These are phyloP conservation scores for Meda fulgida DNA, from an alignment of 2,797 vertebrate genomes.

Conservation along the genomic window DNA sequence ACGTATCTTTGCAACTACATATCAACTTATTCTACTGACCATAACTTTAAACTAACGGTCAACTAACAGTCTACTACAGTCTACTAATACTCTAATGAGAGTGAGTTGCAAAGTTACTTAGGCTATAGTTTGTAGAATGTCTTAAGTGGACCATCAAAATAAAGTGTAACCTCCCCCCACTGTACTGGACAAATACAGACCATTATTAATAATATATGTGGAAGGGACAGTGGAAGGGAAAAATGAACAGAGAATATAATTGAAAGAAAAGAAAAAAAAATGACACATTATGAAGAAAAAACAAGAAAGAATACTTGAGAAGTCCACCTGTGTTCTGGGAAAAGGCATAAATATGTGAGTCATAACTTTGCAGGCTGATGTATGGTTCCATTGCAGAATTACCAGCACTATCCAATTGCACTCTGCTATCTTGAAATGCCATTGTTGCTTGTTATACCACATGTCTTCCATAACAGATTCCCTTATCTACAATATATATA, in stretches of 20 bases:
- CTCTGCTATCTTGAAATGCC: constrained; percentile 15
- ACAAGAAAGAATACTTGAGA: neutral
- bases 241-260: neutral
- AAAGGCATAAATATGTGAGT: neutral
- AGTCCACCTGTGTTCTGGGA: neutral
- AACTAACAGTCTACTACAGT: neutral
- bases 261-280: neutral
- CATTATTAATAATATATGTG: neutral
- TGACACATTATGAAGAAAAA: neutral
- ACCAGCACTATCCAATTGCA: neutral
- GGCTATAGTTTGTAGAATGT: no score
- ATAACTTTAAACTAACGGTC: neutral
- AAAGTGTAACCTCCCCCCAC: neutral
- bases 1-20: neutral
- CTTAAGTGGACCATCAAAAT: neutral
- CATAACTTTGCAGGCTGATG: neutral
- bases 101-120: neutral
- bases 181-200: neutral
- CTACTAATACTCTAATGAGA: neutral
- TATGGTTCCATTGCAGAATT: constrained; percentile 4
- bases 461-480: constrained; percentile 4
- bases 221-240: neutral
- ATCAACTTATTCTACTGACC: neutral
- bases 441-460: constrained; percentile 26
- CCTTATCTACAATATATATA: neutral